phyloP scores from a whole-genome alignment of 2,797 vertebrate species.

The Sibirionetta formosa region DNA sequence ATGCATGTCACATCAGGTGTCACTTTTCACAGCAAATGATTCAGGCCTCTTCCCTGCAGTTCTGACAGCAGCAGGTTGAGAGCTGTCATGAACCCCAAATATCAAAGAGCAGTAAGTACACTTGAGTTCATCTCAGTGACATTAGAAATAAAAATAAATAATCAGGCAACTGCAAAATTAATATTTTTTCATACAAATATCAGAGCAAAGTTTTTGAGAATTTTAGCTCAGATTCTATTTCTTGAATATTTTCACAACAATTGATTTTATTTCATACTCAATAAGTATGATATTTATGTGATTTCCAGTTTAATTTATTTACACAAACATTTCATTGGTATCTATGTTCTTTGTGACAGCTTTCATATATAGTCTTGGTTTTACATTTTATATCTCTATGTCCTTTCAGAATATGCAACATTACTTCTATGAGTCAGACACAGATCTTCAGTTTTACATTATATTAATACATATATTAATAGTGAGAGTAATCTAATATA shows the following conservation, averaged over 20 bases:
- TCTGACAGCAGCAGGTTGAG: not conserved
- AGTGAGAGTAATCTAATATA: not conserved
- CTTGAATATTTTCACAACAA: not conserved
- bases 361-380: rapidly evolving
- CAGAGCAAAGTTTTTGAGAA: not conserved
- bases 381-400: not conserved
- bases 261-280: not conserved
- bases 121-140: not conserved
- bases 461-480: not conserved
- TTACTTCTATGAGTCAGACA: not conserved
- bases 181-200: not conserved
- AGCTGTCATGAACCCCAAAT: not conserved
- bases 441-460: not conserved
- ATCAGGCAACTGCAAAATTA: not conserved
- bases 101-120: not conserved
- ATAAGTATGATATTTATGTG: not conserved
- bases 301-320: not conserved
- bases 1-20: not conserved
- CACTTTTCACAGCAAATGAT: not conserved
- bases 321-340: not conserved
- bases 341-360: not conserved
- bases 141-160: not conserved
- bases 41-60: not conserved
- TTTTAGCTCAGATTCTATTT: not conserved
- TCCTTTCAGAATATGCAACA: not conserved